Conservation (phyloP, 2,797 vertebrate species). For the Sebastes trivittatus region DNA sequence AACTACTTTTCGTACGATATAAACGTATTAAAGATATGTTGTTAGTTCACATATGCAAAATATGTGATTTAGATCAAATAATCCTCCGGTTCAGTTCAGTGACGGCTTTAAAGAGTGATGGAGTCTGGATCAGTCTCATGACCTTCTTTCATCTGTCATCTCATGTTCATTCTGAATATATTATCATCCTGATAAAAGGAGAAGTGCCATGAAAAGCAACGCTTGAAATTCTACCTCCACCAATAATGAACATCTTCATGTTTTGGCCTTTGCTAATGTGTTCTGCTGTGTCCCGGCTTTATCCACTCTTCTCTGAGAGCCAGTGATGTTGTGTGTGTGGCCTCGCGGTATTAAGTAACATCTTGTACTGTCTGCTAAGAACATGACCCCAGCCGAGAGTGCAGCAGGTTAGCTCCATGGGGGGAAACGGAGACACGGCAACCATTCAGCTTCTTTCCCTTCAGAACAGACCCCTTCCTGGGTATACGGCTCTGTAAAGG, state of each 20-base stretch:
- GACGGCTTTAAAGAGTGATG: not conserved
- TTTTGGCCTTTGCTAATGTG: constrained; percentile 28
- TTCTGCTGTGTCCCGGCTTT: constrained; percentile 1
- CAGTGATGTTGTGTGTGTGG: constrained; percentile 45
- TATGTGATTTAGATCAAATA: constrained; percentile 4
- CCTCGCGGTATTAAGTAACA: constrained; percentile 57
- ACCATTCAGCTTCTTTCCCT: constrained; percentile 50
- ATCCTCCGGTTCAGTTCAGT: not conserved
- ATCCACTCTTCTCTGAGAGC: constrained; percentile 11
- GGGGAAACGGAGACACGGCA: constrained; percentile 44
- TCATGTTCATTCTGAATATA: not conserved
- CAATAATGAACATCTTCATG: constrained; percentile 11
- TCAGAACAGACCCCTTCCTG: constrained; percentile 28
- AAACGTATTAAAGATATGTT: not conserved
- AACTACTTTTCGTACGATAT: no score
- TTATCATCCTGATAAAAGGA: not conserved
- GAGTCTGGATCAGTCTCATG: not conserved
- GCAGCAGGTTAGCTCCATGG: constrained; percentile 54
- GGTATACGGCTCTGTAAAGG: constrained; percentile 32
- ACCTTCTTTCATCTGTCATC: not conserved
- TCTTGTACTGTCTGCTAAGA: constrained; percentile 58
- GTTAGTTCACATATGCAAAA: not conserved
- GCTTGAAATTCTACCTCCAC: constrained; percentile 7
- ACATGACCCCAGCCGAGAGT: constrained; percentile 56
- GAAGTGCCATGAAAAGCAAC: not conserved